These are phyloP conservation scores for Danionella dracula DNA, from an alignment of 2,797 vertebrate species.

Conservation along the genomic window DNA sequence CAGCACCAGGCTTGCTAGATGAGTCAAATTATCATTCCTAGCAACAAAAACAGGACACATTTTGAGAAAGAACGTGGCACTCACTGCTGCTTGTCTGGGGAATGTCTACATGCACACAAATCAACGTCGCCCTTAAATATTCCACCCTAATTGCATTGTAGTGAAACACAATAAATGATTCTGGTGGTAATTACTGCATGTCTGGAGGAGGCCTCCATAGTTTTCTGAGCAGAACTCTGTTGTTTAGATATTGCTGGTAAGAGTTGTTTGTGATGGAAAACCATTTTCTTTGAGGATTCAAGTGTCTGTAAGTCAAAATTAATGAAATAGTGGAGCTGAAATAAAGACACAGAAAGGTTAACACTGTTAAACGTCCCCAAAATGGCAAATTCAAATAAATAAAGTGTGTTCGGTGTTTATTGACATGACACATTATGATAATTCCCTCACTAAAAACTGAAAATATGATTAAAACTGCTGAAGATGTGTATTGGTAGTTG, in stretches of 20 bases:
- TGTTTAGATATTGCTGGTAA: slow-evolving; percentile 10
- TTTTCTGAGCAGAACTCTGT: not conserved
- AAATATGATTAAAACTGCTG: too few species aligned
- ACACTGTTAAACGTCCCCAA: too few species aligned
- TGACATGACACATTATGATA: too few species aligned
- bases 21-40: slow-evolving; percentile 30
- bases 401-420: too few species aligned
- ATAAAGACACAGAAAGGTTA: too few species aligned
- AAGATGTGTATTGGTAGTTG: too few species aligned
- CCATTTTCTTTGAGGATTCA: not conserved
- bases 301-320: slow-evolving; percentile 2
- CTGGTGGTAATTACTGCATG: slow-evolving; percentile 3
- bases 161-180: slow-evolving; percentile 26
- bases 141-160: slow-evolving; percentile 24
- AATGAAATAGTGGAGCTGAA: too few species aligned
- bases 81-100: slow-evolving; percentile 5
- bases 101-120: too few species aligned
- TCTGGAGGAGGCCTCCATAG: not conserved
- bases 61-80: not conserved
- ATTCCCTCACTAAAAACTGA: too few species aligned
- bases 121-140: slow-evolving; percentile 14
- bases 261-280: slow-evolving; percentile 1
- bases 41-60: slow-evolving; percentile 28
- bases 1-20: slow-evolving; percentile 27
- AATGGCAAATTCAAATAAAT: too few species aligned